Evolutionary conservation across 2,113 vertebrate species (phyloP).

Genomic region (Circaetus cinerascens): DNA sequence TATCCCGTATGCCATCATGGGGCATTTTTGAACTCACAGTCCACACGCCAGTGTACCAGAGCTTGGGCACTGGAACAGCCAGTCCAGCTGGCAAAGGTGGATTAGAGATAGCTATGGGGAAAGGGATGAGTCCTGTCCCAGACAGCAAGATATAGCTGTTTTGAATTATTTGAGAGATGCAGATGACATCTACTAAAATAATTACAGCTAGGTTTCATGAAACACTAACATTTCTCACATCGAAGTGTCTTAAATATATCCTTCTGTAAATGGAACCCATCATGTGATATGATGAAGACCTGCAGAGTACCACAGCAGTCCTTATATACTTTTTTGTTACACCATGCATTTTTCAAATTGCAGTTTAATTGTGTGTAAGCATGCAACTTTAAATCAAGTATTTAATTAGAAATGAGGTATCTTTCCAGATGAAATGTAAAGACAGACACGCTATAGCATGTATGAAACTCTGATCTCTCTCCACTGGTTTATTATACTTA

Average conservation of each 20-base stretch:
- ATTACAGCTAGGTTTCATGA: background rate
- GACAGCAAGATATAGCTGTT: background rate
- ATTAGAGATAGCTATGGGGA: background rate
- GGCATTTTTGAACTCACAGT: background rate
- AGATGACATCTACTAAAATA: background rate
- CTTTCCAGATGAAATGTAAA: background rate
- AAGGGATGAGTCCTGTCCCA: background rate
- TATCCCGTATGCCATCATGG: background rate
- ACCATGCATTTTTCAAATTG: conserved; percentile 7
- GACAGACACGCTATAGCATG: background rate
- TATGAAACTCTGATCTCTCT: conserved; percentile 1
- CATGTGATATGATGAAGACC: background rate
- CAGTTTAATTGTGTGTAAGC: background rate
- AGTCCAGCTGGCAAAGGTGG: background rate
- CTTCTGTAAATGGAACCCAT: background rate
- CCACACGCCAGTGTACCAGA: background rate
- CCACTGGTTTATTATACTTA: background rate
- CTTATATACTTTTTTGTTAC: background rate
- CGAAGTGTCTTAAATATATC: background rate
- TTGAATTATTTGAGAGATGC: background rate
- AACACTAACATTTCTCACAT: background rate
- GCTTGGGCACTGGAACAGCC: accelerated
- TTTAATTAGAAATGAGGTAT: conserved; percentile 36
- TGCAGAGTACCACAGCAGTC: background rate
- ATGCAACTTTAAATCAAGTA: background rate